Evolutionary conservation across 1,140 invertebrate genomes (phyloP).

Genomic region (Drosophila elegans): DNA sequence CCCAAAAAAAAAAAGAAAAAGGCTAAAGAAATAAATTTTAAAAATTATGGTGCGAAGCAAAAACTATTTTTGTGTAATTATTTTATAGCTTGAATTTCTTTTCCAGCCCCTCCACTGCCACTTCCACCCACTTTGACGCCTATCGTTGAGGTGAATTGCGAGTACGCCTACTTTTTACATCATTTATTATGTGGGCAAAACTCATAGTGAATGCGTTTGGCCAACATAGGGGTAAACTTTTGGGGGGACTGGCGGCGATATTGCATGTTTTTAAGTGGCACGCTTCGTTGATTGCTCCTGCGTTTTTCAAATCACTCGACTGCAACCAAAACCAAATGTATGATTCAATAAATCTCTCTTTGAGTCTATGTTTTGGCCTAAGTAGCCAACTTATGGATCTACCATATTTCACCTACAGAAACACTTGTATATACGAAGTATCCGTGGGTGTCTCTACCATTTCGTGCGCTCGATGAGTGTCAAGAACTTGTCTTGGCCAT

Average conservation of each 20-base stretch:
- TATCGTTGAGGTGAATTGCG: conserved; percentile 16
- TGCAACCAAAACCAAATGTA: conserved; percentile 44
- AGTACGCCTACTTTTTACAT: conserved; percentile 70
- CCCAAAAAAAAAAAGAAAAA: conserved; percentile 1
- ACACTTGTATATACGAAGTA: conserved; percentile 7
- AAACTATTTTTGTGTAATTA: conserved; percentile 37
- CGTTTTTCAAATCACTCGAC: conserved; percentile 64
- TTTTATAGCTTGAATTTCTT: conserved; percentile 46
- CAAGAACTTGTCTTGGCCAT: conserved; percentile 82
- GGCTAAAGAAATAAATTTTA: conserved; percentile 28
- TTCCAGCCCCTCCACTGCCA: background rate
- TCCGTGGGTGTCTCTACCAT: conserved; percentile 54
- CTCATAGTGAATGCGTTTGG: conserved; percentile 49
- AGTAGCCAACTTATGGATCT: conserved; percentile 18
- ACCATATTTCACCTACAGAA: conserved; percentile 22
- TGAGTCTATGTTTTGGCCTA: conserved; percentile 36
- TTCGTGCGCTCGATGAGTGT: conserved; percentile 57
- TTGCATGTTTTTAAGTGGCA: conserved; percentile 57
- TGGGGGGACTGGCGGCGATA: background rate
- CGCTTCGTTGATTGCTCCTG: conserved; percentile 64
- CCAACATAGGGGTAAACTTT: conserved; percentile 20
- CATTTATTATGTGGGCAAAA: conserved; percentile 75
- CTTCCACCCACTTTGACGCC: conserved; percentile 19
- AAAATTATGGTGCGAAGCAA: conserved; percentile 29
- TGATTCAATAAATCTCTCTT: conserved; percentile 54